These are phyloP conservation scores for Temnopleurus reevesii DNA, from an alignment of 53 echinoderm and acorn worm species.

Conservation along the genomic window DNA sequence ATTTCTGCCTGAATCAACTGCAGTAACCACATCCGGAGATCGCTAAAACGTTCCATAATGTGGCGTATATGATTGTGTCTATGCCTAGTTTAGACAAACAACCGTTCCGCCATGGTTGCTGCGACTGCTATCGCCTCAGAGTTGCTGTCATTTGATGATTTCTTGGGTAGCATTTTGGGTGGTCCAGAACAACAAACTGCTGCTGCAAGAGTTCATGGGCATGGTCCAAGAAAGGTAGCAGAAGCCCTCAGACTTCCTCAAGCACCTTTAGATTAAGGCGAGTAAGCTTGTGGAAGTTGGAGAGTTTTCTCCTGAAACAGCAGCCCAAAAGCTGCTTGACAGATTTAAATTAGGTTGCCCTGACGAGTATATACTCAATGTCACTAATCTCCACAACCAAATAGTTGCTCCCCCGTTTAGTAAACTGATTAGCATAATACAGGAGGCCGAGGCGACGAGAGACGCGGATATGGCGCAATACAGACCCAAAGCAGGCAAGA, in stretches of 20 bases:
- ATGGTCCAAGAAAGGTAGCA: background rate
- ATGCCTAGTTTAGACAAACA: background rate
- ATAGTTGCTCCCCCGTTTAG: slow-evolving; percentile 14
- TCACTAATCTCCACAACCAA: slow-evolving; percentile 8
- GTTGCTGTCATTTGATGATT: background rate
- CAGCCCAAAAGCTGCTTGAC: background rate
- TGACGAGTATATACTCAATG: background rate
- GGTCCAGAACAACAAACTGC: slow-evolving; percentile 12
- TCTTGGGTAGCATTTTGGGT: background rate
- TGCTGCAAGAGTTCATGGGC: slow-evolving; percentile 15
- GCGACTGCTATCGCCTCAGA: background rate
- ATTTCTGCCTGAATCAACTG: too few relatives aligned
- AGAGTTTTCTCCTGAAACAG: background rate
- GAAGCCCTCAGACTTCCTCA: slow-evolving; percentile 36
- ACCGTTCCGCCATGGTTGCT: background rate
- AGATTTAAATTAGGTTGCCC: slow-evolving; percentile 13
- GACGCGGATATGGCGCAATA: background rate
- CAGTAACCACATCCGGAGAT: too few relatives aligned
- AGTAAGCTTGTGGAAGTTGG: background rate
- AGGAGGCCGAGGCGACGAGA: slow-evolving; percentile 18
- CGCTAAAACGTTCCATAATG: background rate
- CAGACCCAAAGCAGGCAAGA: background rate
- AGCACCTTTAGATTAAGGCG: background rate
- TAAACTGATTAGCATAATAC: background rate
- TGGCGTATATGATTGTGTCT: background rate